Evolutionary conservation across 2,797 vertebrate species (phyloP), one percentile per base, ranked within the genome.

Genomic region (Podarcis siculus): DNA sequence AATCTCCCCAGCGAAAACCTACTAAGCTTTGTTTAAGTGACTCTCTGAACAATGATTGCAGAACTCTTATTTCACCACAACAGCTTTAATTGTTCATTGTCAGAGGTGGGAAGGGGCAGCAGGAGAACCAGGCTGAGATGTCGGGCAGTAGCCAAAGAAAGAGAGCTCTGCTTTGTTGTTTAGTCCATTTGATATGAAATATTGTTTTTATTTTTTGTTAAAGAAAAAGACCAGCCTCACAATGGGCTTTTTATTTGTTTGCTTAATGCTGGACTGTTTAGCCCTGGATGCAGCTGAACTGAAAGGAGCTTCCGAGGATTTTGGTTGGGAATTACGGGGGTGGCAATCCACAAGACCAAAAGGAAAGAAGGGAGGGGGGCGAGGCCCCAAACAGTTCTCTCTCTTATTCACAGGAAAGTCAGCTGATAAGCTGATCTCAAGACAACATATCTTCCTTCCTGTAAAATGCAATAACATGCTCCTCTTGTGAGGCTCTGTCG

Each of bases 281-380:
- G 92, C 89, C 94, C 89, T 0, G 2, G 42, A 23, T 87, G 87
- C 94, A 95, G 95, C 94, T 95, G 95, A 95, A 92, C 93, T 89
- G 86, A 94, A 92, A 92, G 93, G 89, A 87, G 86, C 93, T 91
- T 92, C 91, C 89, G 91, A 94, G 88, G 0, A 0, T 8, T 1
- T 61, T 94, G 90, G 95, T 96, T 97, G 96, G 96, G 97, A 97
- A 97, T 94, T 96, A 92, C 94, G 96, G 96, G 96, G 96, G 96
- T 95, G 97, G 94, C 2, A 5, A 84, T 95, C 91, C 95, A 92
- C 93, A 94, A 96, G 96, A 97, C 95, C 8, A 19, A 72, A 81
- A 27, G 71, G 55, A 94, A 93, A 8, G 32, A 45, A 35, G 15
- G 21, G 23, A 3, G 17, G 17, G 8, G 3, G 55, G 42, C 3